Conservation (phyloP, 2,797 vertebrate genomes). For the Anabacerthia variegaticeps region DNA sequence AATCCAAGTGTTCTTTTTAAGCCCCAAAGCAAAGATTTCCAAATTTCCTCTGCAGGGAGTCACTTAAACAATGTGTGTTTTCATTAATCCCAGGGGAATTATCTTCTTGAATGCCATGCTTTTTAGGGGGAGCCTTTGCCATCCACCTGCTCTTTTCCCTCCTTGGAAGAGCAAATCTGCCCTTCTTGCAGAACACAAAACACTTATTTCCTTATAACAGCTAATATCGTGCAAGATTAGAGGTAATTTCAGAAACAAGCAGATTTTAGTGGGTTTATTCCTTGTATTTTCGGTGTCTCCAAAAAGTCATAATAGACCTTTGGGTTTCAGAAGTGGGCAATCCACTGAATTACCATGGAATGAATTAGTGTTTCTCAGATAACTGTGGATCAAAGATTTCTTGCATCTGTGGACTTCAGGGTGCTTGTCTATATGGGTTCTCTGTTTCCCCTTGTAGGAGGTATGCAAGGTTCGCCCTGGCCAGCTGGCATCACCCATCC, state of each 20-base stretch:
- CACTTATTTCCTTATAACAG: background rate
- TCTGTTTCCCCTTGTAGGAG: background rate
- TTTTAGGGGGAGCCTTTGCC: conserved; percentile 9
- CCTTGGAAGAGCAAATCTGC: conserved; percentile 11
- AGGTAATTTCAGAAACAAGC: background rate
- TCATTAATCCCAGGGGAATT: conserved; percentile 38
- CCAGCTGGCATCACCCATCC: background rate
- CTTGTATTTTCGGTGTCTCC: background rate
- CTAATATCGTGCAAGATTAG: background rate
- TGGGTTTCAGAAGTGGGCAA: background rate
- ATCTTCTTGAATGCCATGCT: conserved; percentile 13
- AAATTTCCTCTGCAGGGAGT: conserved; percentile 50
- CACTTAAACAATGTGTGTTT: conserved; percentile 20
- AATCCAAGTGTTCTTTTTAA: conserved; percentile 27
- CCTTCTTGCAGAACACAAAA: background rate
- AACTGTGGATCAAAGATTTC: background rate
- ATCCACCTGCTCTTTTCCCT: conserved; percentile 37
- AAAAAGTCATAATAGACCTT: background rate
- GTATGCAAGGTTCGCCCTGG: background rate
- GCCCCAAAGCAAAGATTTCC: conserved; percentile 42
- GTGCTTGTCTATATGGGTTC: background rate
- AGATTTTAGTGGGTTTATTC: background rate
- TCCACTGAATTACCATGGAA: background rate
- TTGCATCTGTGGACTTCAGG: background rate
- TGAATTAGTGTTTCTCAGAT: background rate